Base-by-base conservation (phyloP, 2,888 invertebrate species). In the Darwinula stevensoni region DNA sequence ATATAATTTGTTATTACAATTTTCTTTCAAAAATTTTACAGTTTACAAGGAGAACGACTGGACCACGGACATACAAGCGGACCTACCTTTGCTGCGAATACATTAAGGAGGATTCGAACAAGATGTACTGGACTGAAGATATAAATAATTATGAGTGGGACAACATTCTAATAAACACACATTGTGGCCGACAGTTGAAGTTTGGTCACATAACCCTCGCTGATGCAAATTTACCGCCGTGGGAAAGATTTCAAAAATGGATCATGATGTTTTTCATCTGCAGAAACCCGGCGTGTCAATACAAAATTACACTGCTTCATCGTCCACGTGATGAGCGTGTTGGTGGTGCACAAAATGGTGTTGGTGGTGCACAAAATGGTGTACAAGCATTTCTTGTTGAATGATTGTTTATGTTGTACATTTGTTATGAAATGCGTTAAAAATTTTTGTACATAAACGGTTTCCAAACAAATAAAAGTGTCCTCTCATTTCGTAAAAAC, bases 1-100 rank as follows among this genome's bases (percentile, higher is more conserved):
- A 22, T 22, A 22, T 22, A 22, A 22, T 22, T 22, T 22, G 22
- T 22, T 22, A 22, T 22, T 22, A 22, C 22, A 22, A 22, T 22
- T 22, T 22, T 22, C 22, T 22, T 22, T 22, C 22, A 22, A 22
- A 22, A 22, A 22, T 22, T 22, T 22, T 22, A 22, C 22, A 22
- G 22, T 22, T 22, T 22, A 22, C 22, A 22, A 22, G 22, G 22
- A 22, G 22, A 22, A 22, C 22, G 22, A 22, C 22, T 22, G 22
- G 22, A 22, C 22, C 22, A 22, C 22, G 22, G 22, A 22, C 22
- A 22, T 22, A 22, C 22, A 22, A 22, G 22, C 22, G 22, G 22
- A 22, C 22, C 22, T 22, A 22, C 22, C 22, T 22, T 22, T 22
- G 22, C 22, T 22, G 22, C 22, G 22, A 22, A 22, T 22, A 22